Percentiles rank a stretch among this genome's conserved stretches.
Conservation (phyloP, 2,797 vertebrate genomes). For the Enteromius trimaculatus region DNA sequence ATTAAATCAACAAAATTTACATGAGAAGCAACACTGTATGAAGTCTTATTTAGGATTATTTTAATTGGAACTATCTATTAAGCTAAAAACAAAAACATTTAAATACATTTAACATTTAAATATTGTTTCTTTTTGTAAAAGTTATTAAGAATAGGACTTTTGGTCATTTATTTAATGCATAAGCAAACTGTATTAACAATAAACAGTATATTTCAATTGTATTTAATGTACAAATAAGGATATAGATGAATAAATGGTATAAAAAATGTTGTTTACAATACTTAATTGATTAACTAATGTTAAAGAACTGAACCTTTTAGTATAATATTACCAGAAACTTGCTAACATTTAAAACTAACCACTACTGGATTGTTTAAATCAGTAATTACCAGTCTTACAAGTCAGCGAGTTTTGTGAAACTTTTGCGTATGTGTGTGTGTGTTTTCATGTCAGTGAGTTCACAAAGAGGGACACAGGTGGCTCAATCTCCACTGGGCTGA, state of each 20-base stretch:
- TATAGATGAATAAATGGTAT: background rate
- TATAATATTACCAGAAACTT: background rate
- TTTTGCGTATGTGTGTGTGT: constrained; percentile 17
- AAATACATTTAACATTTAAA: background rate
- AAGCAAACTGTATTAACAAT: background rate
- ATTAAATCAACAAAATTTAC: background rate
- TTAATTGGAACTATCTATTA: background rate
- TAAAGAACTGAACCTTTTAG: background rate
- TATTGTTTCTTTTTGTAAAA: background rate
- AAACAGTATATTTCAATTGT: background rate
- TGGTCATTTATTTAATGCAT: background rate
- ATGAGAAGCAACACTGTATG: background rate
- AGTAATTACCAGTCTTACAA: background rate
- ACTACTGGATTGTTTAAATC: background rate
- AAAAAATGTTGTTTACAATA: background rate
- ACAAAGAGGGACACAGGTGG: constrained; percentile 66
- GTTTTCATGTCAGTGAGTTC: constrained; percentile 49
- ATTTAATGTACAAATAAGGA: background rate
- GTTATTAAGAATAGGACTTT: background rate
- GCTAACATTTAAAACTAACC: background rate
- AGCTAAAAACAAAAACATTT: too few species aligned
- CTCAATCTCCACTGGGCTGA: constrained; percentile 60
- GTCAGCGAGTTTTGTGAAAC: constrained; percentile 17
- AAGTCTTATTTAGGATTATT: background rate
- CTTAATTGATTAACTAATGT: background rate